Base-by-base conservation (phyloP, 2,888 invertebrate genomes). In the Limnephilus auricula region DNA sequence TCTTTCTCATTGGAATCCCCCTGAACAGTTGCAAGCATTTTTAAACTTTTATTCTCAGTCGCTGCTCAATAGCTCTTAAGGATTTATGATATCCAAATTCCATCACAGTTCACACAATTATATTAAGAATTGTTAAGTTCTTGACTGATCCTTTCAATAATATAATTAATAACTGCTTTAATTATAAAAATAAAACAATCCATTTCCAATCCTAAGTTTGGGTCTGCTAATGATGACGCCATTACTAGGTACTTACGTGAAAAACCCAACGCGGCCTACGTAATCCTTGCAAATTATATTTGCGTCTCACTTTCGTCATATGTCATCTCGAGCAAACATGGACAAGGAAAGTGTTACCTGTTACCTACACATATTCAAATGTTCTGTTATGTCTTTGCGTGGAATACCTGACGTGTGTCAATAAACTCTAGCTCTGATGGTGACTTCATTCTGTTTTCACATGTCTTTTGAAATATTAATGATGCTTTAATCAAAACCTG, bases 251-350 rank as follows among this genome's bases (percentile, higher is more conserved):
- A 31, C 79, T 65, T 65, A 86, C 50, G 84, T 87, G 90, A 80
- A 87, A 87, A 45, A 79, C 50, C 87, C 87, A 80, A 32, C 5
- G n/a, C 65, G 13, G 80, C 90, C 90, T 85, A 90, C 90, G 90
- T 90, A 78, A 80, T 87, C 31, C 80, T 87, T 45, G 90, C 34
- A 34, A 86, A 87, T 12, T 37, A 78, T 87, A 32, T 88, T 88
- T 34, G 87, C 87, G 78, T 25, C 79, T 88, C 80, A 82, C 90
- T 90, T 86, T 87, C 86, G 45, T 90, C 90, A 90, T 87, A 90
- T 80, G 90, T 87, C 86, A 90, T 90, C 87, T 87, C 31, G 32
- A 34, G 79, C 87, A 50, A 79, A 90, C 34, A 90, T 80, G 90
- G 90, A 45, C 65, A 90, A 90, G 50, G 90, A 90, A 90, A 90